Conservation (phyloP, 2,888 invertebrate species). For the Strigamia crassipes region DNA sequence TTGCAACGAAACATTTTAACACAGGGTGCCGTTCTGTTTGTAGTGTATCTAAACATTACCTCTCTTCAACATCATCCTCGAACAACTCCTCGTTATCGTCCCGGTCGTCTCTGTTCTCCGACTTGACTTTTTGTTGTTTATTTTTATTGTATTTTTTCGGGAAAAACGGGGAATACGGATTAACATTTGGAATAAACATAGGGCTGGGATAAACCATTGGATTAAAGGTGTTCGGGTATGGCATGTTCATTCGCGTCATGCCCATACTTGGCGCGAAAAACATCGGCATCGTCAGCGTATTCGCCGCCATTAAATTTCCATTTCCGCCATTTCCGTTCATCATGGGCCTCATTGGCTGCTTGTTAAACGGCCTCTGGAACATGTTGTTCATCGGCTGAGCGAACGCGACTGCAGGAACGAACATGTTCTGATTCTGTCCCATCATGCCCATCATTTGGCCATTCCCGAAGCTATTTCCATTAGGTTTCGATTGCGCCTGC, state of each 20-base stretch:
- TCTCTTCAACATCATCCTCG: neutral
- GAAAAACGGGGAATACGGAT: neutral
- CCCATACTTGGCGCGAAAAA: neutral
- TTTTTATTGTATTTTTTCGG: neutral
- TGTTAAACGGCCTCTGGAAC: neutral
- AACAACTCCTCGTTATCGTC: neutral
- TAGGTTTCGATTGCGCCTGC: no score
- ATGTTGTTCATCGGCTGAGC: neutral
- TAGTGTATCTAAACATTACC: neutral
- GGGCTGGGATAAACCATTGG: constrained; percentile 43
- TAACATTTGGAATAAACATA: constrained; percentile 11
- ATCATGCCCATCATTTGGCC: neutral
- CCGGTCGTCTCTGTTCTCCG: neutral
- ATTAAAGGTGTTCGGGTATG: constrained; percentile 15
- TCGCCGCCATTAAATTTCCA: neutral
- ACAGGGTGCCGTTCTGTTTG: no score
- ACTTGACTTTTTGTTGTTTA: neutral
- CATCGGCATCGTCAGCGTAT: constrained; percentile 33
- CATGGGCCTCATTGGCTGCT: neutral
- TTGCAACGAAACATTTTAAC: no score
- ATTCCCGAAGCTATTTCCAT: neutral
- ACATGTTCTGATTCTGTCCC: neutral
- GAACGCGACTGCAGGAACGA: neutral
- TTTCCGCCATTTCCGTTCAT: neutral
- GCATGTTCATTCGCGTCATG: neutral